These are phyloP conservation scores for Fratercula arctica DNA, from an alignment of 2,797 vertebrate species.

Conservation along the genomic window DNA sequence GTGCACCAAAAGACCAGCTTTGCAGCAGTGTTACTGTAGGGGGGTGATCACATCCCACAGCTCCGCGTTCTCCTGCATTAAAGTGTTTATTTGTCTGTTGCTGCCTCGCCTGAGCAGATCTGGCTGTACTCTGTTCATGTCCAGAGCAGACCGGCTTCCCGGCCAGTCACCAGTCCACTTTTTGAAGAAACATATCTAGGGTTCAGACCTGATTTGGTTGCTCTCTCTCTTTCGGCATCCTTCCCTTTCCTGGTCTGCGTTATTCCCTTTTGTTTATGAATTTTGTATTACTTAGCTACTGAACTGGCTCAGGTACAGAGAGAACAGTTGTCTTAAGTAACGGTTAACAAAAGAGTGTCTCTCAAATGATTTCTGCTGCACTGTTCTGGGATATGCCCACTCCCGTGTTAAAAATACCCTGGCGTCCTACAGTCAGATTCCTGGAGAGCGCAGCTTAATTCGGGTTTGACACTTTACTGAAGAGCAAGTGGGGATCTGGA, in stretches of 20 bases:
- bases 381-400: not conserved
- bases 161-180: not conserved
- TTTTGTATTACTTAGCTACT: not conserved
- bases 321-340: not conserved
- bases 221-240: not conserved
- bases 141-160: not conserved
- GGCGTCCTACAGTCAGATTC: not conserved
- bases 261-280: not conserved
- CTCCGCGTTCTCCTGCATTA: not conserved
- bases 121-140: not conserved
- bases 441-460: not conserved
- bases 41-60: not conserved
- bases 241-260: not conserved
- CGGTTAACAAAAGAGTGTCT: not conserved
- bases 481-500: not conserved
- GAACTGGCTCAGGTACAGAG: not conserved
- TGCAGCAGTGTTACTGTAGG: not conserved
- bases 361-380: not conserved
- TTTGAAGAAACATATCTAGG: not conserved
- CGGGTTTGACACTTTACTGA: not conserved
- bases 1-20: not conserved
- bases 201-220: not conserved
- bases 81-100: not conserved
- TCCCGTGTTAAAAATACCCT: not conserved
- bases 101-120: not conserved